phyloP scores from a whole-genome alignment of 2,888 invertebrate genomes.

The Hermaeophaga mercurialis region DNA sequence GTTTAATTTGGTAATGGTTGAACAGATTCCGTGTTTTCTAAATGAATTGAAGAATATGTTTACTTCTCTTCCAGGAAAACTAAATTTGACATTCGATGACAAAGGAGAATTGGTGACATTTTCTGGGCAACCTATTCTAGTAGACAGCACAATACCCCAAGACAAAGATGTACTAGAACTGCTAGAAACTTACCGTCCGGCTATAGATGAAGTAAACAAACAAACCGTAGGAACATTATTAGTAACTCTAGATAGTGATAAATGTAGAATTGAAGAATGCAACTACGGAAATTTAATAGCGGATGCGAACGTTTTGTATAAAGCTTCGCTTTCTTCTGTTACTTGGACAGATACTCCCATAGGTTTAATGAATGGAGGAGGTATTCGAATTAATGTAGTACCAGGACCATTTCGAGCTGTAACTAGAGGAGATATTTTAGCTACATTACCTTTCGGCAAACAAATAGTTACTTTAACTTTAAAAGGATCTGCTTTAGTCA shows the following conservation, averaged over 20 bases:
- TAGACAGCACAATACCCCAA: conserved; percentile 69
- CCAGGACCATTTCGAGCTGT: conserved; percentile 61
- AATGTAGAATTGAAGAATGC: conserved; percentile 77
- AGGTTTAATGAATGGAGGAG: conserved; percentile 77
- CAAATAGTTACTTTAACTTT: conserved; percentile 67
- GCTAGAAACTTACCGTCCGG: conserved; percentile 65
- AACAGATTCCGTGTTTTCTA: too few relatives aligned
- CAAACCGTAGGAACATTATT: conserved; percentile 69
- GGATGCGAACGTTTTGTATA: conserved; percentile 74
- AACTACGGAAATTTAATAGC: conserved; percentile 83
- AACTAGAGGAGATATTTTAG: conserved; percentile 73
- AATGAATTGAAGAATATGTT: neutral
- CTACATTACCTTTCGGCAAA: conserved; percentile 79
- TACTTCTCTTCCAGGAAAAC: conserved; percentile 36
- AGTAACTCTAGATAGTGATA: conserved; percentile 71
- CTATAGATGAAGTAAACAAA: conserved; percentile 62
- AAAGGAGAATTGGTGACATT: conserved; percentile 71
- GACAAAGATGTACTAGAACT: conserved; percentile 68
- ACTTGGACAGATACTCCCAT: conserved; percentile 80
- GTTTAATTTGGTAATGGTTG: too few relatives aligned
- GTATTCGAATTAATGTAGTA: conserved; percentile 70
- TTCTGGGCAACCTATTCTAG: conserved; percentile 76
- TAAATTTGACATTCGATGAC: conserved; percentile 72
- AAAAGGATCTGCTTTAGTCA: conserved; percentile 66
- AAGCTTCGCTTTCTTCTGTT: conserved; percentile 35